Evolutionary conservation across 1,140 invertebrate genomes (phyloP), one percentile per base, ranked within the genome.

Genomic region (Acromyrmex heyeri): DNA sequence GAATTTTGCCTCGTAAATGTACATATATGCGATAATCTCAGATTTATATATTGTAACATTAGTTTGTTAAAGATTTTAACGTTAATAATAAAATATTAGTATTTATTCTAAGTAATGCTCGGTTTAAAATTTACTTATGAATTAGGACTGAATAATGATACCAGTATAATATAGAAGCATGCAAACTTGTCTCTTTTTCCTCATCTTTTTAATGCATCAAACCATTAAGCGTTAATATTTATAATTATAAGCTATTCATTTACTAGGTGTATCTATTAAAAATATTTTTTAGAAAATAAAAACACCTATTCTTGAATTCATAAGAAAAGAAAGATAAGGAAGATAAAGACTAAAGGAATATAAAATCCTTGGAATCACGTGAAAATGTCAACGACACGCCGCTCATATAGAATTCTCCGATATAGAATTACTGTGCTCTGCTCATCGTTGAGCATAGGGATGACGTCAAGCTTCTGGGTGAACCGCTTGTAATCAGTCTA

Each of bases 361-460:
- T 2, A 3, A 53, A 30, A 59, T 75, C 18, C 0, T 6, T 0
- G 14, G 8, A 53, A 12, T 3, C n/a, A 34, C 16, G 50, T 4
- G 18, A 59, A 61, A 59, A 81, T 5, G 62, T 83, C 69, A 83
- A 75, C 24, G 69, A 83, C 79, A 83, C 67, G 38, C 16, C 21
- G 12, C 55, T 75, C 53, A 12, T 57, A 55, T 21, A 21, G 21
- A 21, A 21, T 21, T 21, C 21, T 73, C 38, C 14, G 38, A 30
- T 57, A 50, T 3, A 24, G 8, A 16, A 62, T n/a, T 55, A 48
- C 30, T 34, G 5, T 34, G 30, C 30, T 34, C 30, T 34, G 53
- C 55, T 44, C 14, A 8, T 50, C 50, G 55, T 48, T 14, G 69
- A 59, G 16, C 3, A 1, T 8, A 6, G 34, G 21, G 53, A 61